Conservation (phyloP, 2,797 vertebrate genomes). For the Scarus forsteni region DNA sequence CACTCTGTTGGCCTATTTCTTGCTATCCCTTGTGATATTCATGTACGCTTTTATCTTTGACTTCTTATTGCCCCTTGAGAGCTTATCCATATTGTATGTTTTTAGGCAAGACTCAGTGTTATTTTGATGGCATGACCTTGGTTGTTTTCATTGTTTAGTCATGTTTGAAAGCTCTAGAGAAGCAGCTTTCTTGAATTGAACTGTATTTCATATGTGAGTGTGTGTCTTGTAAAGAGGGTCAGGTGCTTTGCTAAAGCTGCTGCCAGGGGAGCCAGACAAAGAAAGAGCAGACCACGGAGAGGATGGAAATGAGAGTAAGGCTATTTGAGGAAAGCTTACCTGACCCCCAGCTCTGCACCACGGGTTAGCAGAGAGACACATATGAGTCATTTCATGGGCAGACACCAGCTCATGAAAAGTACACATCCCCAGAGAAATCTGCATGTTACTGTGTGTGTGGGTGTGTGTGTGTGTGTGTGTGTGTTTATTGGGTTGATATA, state of each 20-base stretch:
- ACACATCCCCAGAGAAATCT: constrained; percentile 20
- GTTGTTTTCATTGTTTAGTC: constrained; percentile 7
- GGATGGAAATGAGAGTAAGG: constrained; percentile 66
- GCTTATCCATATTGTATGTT: constrained; percentile 9
- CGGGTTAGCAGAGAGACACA: constrained; percentile 54
- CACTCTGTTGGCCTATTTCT: constrained; percentile 26
- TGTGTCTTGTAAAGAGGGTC: constrained; percentile 55
- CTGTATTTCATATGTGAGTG: constrained; percentile 11
- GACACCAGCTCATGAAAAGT: constrained; percentile 53
- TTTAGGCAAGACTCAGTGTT: constrained; percentile 6
- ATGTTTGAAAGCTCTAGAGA: constrained; percentile 1
- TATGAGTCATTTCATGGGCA: constrained; percentile 60
- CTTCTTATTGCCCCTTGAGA: constrained; percentile 14
- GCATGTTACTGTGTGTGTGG: constrained; percentile 7
- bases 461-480: constrained; percentile 3
- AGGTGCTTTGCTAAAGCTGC: constrained; percentile 59
- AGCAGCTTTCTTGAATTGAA: constrained; percentile 4
- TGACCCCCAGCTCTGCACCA: constrained; percentile 53
- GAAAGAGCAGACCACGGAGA: constrained; percentile 68
- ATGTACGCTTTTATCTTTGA: constrained; percentile 29
- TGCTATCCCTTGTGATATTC: constrained; percentile 14
- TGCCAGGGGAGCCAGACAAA: constrained; percentile 73
- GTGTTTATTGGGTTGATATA: constrained; percentile 10
- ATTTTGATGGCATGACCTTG: constrained; percentile 14
- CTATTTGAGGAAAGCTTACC: constrained; percentile 73